These are phyloP conservation scores for Oceanodroma tethys DNA, from an alignment of 2,113 vertebrate genomes.

Conservation along the genomic window DNA sequence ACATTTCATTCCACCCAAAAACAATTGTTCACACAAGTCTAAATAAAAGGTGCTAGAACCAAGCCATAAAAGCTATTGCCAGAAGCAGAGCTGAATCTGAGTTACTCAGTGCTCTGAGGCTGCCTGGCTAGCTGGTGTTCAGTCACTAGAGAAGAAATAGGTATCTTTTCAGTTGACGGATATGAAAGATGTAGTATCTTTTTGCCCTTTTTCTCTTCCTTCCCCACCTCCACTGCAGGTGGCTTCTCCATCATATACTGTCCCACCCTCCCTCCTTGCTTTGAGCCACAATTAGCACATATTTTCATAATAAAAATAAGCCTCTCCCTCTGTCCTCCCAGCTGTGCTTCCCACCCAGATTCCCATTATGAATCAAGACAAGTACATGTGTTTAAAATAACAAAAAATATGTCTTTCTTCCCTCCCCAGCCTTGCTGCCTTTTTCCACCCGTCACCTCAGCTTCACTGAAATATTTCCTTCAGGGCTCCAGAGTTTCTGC, in stretches of 20 bases:
- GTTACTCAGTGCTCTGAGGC: not conserved
- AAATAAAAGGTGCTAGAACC: conserved; percentile 23
- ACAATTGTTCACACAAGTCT: not conserved
- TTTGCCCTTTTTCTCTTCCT: not conserved
- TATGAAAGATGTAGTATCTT: not conserved
- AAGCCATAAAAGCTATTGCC: not conserved
- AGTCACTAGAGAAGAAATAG: not conserved
- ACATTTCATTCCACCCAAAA: not conserved
- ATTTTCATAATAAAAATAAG: conserved; percentile 67
- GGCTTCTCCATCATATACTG: not conserved
- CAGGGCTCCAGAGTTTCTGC: not conserved
- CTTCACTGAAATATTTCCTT: not conserved
- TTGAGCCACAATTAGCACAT: conserved; percentile 60
- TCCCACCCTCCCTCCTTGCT: not conserved
- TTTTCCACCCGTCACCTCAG: not conserved
- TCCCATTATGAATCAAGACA: conserved; percentile 66
- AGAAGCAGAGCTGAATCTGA: not conserved
- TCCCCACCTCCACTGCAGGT: conserved; percentile 11
- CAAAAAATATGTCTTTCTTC: not conserved
- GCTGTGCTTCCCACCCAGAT: conserved; percentile 71
- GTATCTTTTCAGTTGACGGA: not conserved
- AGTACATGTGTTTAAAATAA: conserved; percentile 59
- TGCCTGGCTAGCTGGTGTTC: not conserved
- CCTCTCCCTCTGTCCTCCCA: conserved; percentile 59
- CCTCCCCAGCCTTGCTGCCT: not conserved